Percentiles rank a stretch among this genome's conserved stretches.
Evolutionary conservation across 1,140 invertebrate species (phyloP).

Genomic region (Habropoda laboriosa): DNA sequence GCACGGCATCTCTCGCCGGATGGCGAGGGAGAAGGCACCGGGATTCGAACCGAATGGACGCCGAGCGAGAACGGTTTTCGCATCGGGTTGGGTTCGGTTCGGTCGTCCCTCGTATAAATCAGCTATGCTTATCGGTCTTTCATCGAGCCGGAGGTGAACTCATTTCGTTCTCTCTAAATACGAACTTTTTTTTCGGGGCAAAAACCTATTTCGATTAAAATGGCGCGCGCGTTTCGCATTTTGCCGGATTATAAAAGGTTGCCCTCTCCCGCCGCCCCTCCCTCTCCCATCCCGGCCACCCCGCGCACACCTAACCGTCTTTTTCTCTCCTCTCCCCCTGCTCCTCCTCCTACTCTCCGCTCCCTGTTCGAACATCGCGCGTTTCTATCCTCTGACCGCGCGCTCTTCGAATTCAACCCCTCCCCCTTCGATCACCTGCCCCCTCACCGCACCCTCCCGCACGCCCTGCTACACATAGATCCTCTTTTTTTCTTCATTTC

Average conservation of each 20-base stretch:
- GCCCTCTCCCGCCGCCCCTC: slow-evolving; percentile 45
- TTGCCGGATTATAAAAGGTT: slow-evolving; percentile 76
- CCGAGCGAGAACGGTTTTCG: slow-evolving; percentile 68
- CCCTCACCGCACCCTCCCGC: not conserved
- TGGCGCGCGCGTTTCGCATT: slow-evolving; percentile 74
- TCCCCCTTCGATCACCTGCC: not conserved
- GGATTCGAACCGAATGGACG: slow-evolving; percentile 70
- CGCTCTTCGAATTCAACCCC: slow-evolving; percentile 53
- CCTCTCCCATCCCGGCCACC: no score
- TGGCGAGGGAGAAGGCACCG: slow-evolving; percentile 59
- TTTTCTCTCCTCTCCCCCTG: no score
- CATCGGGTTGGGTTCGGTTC: slow-evolving; percentile 62
- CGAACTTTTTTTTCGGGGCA: slow-evolving; percentile 80
- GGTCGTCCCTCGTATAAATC: slow-evolving; percentile 77
- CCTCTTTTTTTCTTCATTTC: not conserved
- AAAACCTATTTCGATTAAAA: slow-evolving; percentile 82
- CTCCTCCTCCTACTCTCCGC: not conserved
- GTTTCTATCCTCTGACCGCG: slow-evolving; percentile 49
- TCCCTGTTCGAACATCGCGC: slow-evolving; percentile 16
- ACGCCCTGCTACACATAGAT: not conserved
- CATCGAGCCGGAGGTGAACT: slow-evolving; percentile 81
- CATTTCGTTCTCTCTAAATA: slow-evolving; percentile 82
- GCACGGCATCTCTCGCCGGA: slow-evolving; percentile 51
- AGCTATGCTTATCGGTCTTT: slow-evolving; percentile 82
- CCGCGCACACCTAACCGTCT: no score